Evolutionary conservation across 2,888 invertebrate genomes (phyloP), one percentile per base, ranked within the genome.

Genomic region (Synergus japonicus): DNA sequence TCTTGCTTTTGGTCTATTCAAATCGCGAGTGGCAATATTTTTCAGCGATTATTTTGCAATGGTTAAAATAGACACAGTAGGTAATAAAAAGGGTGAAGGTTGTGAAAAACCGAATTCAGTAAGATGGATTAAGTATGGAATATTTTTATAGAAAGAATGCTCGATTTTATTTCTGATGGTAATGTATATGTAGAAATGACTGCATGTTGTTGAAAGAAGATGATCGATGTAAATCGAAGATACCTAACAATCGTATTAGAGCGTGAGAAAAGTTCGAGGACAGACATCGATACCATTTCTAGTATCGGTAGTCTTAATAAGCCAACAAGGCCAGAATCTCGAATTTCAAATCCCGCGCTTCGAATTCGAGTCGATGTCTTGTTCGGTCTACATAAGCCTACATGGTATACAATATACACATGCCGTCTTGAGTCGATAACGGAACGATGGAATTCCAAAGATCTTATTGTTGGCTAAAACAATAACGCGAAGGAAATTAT

Each of bases 311-410:
- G 73, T 73, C n/a, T 73, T 73, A 73, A 54, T 54, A 82, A 83
- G 79, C 81, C 83, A 81, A 60, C 78, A 65, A 22, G 79, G 77
- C 77, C 79, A 76, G 78, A 37, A 80, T 84, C 86, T 88, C 87
- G 86, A 85, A 88, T 88, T 89, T 89, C 89, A 86, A 88, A 87
- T 86, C 87, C 83, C 77, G 84, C 82, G 87, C 85, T 85, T 87
- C 88, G 86, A 88, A 89, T 88, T 89, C 88, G 86, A 88, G 86
- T 84, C 84, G 81, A 78, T 81, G 81, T 76, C 82, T 64, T 69
- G 64, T 41, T 79, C 79, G 49, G 18, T 60, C 60, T 22, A 60
- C 22, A 60, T 60, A 60, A 18, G 1, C 60, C 12, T 60, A 12
- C 22, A 60, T 60, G 60, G 3, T 69, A 37, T 73, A 54, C 49